Conservation (phyloP, 1,140 invertebrate genomes). For the Heliconius melpomene region DNA sequence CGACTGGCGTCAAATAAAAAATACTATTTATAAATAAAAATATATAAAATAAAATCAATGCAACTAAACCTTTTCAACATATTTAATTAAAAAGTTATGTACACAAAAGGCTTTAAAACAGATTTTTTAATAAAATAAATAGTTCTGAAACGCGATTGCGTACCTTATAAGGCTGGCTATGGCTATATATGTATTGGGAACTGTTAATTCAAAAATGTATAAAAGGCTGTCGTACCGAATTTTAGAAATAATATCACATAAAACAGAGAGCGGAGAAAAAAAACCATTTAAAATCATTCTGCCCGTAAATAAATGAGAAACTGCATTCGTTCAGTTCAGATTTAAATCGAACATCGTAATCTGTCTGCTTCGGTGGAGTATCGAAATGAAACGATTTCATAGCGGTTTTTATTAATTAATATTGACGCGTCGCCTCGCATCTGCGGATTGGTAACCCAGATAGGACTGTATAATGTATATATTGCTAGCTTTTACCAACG, state of each 20-base stretch:
- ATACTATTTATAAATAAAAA: no score
- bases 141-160: no score
- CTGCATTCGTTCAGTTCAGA: background rate
- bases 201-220: no score
- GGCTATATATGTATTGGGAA: no score
- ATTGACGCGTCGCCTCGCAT: conserved; percentile 11
- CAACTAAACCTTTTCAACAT: no score
- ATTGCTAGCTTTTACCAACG: background rate
- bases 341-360: conserved; percentile 10
- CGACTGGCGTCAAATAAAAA: no score
- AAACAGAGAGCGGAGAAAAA: background rate
- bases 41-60: no score
- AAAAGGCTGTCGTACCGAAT: no score
- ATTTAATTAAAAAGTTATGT: no score
- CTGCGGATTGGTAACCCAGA: conserved; percentile 13
- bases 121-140: no score
- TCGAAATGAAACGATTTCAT: conserved; percentile 15
- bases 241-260: background rate
- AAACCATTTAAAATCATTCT: background rate
- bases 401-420: conserved; percentile 16
- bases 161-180: no score
- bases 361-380: conserved; percentile 3
- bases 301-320: background rate
- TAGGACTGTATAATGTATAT: background rate
- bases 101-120: no score